Evolutionary conservation across 2,113 vertebrate species (phyloP).

Genomic region (Microtus richardsoni): DNA sequence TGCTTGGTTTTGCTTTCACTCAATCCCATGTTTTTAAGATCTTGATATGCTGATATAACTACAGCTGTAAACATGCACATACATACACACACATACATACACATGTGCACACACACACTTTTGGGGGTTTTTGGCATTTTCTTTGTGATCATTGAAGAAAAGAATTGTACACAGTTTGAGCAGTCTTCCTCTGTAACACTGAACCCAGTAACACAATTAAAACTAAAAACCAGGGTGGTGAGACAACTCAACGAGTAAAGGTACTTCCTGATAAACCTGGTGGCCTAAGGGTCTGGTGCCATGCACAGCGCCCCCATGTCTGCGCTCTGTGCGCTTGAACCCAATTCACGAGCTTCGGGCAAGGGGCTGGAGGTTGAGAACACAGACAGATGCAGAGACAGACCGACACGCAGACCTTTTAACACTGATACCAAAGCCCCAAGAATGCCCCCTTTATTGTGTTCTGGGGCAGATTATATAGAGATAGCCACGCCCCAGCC

Average conservation of each 20-base stretch:
- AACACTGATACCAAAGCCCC: no score
- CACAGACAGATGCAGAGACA: rapidly evolving
- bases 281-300: no score
- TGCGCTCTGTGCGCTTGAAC: no score
- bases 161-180: not conserved
- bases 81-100: not conserved
- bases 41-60: not conserved
- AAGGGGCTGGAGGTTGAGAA: no score
- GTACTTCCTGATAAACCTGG: not conserved
- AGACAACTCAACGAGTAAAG: not conserved
- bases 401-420: no score
- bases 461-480: no score
- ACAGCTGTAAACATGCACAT: not conserved
- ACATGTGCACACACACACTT: not conserved
- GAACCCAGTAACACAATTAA: not conserved
- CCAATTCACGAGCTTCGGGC: no score
- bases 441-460: no score
- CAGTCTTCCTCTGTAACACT: not conserved
- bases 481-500: no score
- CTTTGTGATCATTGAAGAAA: not conserved
- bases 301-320: no score
- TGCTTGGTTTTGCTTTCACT: not conserved
- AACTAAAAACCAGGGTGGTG: not conserved
- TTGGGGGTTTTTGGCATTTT: not conserved
- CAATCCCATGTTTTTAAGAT: not conserved